These are phyloP conservation scores for Grantiella picta DNA, from an alignment of 2,113 vertebrate genomes.

Conservation along the genomic window DNA sequence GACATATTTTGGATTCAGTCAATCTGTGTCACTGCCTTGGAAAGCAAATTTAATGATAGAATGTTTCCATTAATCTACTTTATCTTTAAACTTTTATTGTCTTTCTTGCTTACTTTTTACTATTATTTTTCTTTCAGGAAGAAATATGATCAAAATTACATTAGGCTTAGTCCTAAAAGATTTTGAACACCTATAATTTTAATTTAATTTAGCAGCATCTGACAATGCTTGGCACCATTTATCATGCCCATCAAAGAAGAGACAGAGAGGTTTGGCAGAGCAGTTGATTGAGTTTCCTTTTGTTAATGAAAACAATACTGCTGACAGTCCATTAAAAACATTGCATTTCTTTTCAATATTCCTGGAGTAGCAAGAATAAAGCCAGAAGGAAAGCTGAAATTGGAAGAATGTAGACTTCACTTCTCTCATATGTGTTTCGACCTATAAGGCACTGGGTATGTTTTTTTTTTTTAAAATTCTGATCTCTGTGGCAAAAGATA, in stretches of 20 bases:
- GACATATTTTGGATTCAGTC: neutral
- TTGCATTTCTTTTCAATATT: conserved; percentile 29
- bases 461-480: neutral
- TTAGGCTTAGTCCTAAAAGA: conserved; percentile 1
- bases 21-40: neutral
- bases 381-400: conserved; percentile 28
- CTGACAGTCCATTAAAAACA: conserved; percentile 39
- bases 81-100: conserved; percentile 2
- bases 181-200: conserved; percentile 39
- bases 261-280: conserved; percentile 34
- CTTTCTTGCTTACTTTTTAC: neutral
- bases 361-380: conserved; percentile 16
- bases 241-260: conserved; percentile 34
- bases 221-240: conserved; percentile 9
- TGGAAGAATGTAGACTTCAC: neutral
- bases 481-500: neutral
- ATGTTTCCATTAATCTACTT: neutral
- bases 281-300: conserved; percentile 49
- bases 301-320: conserved; percentile 57
- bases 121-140: neutral
- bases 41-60: neutral
- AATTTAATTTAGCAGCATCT: conserved; percentile 33
- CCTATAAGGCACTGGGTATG: neutral
- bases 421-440: neutral
- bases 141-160: neutral